Evolutionary conservation across 2,797 vertebrate species (phyloP).

Genomic region (Gallirallus australis): DNA sequence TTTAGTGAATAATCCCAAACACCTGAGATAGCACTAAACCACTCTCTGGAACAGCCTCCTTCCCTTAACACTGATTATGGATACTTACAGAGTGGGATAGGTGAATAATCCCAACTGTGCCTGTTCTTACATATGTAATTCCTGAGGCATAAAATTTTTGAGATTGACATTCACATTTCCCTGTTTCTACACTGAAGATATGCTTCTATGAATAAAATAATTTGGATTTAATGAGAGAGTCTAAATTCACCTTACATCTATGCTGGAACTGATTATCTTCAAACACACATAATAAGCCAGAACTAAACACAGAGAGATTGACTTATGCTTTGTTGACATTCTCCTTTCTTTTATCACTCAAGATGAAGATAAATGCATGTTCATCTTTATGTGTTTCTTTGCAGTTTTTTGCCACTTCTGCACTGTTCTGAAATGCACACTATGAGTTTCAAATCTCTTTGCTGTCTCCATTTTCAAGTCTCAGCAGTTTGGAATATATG

Average conservation of each 20-base stretch:
- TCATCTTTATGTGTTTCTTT: background rate
- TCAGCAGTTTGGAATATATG: background rate
- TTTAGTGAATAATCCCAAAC: background rate
- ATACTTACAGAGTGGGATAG: background rate
- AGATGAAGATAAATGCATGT: background rate
- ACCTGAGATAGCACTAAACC: background rate
- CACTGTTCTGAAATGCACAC: background rate
- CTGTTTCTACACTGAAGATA: background rate
- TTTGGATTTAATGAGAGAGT: background rate
- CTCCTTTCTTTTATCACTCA: background rate
- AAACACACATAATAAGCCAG: background rate
- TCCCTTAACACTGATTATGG: background rate
- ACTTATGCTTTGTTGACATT: background rate
- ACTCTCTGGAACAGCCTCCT: background rate
- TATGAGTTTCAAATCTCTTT: background rate
- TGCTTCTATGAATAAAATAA: background rate
- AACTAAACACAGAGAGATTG: background rate
- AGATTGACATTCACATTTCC: background rate
- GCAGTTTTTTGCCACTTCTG: background rate
- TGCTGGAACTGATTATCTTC: conserved; percentile 28
- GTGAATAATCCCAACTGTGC: background rate
- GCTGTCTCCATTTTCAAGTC: background rate
- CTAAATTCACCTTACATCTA: background rate
- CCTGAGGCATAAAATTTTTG: background rate
- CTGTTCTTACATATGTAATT: background rate